Percentiles rank a stretch among this genome's conserved stretches.
These are phyloP conservation scores for Chironex yamaguchii DNA, from an alignment of 30 jellyfish, hydroid and myxozoan genomes.

Conservation along the genomic window DNA sequence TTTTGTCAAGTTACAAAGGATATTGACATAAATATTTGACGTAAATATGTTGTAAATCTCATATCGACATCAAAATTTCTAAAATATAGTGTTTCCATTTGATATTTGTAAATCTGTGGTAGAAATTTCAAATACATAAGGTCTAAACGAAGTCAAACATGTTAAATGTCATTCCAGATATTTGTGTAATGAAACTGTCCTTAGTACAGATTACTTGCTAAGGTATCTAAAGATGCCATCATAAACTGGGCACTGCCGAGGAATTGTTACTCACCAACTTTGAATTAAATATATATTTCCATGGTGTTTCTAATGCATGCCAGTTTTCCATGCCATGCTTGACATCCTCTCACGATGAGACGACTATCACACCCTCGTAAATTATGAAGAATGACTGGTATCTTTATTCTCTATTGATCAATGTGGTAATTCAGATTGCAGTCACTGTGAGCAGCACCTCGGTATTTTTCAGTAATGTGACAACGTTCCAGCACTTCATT, in stretches of 20 bases:
- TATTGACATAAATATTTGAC: too few species aligned
- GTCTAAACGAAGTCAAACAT: constrained; percentile 4
- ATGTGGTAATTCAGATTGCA: constrained; percentile 47
- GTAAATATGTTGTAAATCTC: too few species aligned
- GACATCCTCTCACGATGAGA: constrained; percentile 46
- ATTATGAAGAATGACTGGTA: constrained; percentile 67
- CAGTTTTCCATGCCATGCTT: constrained; percentile 28
- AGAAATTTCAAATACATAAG: too few species aligned
- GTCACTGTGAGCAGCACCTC: constrained; percentile 62
- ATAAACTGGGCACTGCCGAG: constrained; percentile 33
- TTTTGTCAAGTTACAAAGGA: too few species aligned
- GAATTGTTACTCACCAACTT: constrained; percentile 33
- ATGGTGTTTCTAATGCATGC: constrained; percentile 20
- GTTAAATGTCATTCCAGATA: not conserved
- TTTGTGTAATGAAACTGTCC: not conserved
- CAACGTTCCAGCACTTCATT: constrained; percentile 52
- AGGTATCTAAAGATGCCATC: constrained; percentile 39
- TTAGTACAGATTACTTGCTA: constrained; percentile 23
- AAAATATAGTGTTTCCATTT: too few species aligned
- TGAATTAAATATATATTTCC: constrained; percentile 44
- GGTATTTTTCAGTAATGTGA: constrained; percentile 62
- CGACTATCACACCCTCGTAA: constrained; percentile 62
- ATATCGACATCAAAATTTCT: too few species aligned
- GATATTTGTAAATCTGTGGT: too few species aligned
- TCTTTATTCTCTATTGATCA: constrained; percentile 34